These are phyloP conservation scores for Amblyraja radiata DNA, from an alignment of 2,797 vertebrate genomes.

Conservation along the genomic window DNA sequence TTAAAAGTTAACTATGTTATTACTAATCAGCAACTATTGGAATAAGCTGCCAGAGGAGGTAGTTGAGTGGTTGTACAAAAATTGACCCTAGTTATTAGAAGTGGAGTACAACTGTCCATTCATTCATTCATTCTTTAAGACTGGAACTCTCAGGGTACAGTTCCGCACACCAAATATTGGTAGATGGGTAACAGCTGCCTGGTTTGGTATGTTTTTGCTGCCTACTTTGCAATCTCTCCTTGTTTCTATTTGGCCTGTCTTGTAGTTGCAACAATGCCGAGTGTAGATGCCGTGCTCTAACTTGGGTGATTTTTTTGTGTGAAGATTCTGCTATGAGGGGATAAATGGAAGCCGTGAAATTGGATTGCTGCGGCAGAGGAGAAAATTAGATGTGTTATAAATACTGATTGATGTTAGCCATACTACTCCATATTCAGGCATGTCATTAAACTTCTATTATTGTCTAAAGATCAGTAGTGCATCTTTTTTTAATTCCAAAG, in stretches of 20 bases:
- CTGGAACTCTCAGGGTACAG: too few relatives aligned
- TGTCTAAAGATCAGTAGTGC: neutral
- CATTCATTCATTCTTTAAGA: too few relatives aligned
- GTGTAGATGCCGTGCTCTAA: neutral
- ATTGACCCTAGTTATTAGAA: too few relatives aligned
- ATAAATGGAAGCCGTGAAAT: neutral
- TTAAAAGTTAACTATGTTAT: too few relatives aligned
- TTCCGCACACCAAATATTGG: too few relatives aligned
- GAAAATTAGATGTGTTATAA: neutral
- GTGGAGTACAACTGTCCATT: too few relatives aligned
- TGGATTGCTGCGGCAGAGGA: too few relatives aligned
- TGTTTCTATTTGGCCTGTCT: neutral
- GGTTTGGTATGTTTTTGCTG: neutral
- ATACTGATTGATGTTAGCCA: neutral
- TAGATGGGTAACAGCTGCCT: neutral
- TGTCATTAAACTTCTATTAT: constrained; percentile 9
- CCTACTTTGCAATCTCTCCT: neutral
- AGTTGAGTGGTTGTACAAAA: too few relatives aligned
- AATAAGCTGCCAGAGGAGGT: too few relatives aligned
- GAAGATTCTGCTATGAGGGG: neutral
- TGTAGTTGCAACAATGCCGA: too few relatives aligned
- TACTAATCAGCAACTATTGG: too few relatives aligned
- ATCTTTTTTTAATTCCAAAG: neutral
- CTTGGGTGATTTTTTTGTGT: neutral
- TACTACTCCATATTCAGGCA: neutral